A percentile compares a stretch with the other conserved stretches of the same genome.
These are phyloP conservation scores for Platorchestia sp. DNA, from an alignment of 1,140 invertebrate genomes.

Conservation along the genomic window DNA sequence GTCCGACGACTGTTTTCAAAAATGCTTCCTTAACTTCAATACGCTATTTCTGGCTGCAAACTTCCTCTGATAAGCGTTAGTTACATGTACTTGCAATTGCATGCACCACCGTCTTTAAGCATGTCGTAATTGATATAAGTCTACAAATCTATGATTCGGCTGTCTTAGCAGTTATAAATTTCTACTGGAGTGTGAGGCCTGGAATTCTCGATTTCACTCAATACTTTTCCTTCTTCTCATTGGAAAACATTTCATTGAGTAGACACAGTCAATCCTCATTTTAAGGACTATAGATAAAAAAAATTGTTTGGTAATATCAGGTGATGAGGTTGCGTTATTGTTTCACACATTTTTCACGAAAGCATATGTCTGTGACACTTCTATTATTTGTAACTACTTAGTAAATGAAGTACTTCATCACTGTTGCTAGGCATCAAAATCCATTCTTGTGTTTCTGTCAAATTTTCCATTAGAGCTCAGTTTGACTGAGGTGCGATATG, in stretches of 20 bases:
- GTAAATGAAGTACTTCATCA: not conserved
- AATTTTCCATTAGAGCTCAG: not conserved
- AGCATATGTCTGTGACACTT: not conserved
- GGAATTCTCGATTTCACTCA: not conserved
- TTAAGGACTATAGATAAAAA: no score
- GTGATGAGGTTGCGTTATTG: not conserved
- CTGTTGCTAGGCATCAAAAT: not conserved
- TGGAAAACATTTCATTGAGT: not conserved
- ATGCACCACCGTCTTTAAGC: not conserved
- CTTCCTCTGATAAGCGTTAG: not conserved
- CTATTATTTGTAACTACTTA: not conserved
- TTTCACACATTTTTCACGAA: not conserved
- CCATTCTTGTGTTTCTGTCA: not conserved
- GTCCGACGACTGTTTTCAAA: no score
- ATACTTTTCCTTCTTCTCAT: not conserved
- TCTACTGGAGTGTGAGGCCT: no score
- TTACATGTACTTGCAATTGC: not conserved
- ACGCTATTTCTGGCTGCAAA: no score
- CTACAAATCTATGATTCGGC: not conserved
- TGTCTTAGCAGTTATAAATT: not conserved
- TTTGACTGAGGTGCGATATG: not conserved
- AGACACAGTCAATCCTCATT: not conserved
- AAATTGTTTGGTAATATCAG: no score
- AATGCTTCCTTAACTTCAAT: no score
- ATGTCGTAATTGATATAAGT: not conserved